Base-by-base conservation (phyloP, 2,113 vertebrate genomes). In the Callionymus lyra region DNA sequence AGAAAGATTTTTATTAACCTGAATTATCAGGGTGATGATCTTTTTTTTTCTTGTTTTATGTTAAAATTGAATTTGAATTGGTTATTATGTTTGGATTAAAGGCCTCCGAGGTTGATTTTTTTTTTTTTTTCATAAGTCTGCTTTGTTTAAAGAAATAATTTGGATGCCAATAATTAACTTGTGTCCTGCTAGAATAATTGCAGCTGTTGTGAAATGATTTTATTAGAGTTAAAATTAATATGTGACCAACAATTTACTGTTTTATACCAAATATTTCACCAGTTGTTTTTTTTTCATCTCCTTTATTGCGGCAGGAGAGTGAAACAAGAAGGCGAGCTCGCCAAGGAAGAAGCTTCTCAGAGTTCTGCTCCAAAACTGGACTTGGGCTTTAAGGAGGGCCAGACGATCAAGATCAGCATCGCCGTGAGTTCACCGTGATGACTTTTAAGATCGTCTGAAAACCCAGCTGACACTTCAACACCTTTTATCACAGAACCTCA, bases 341-440 rank as follows among this genome's bases (percentile, higher is more conserved):
- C 91, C 21, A 89, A 79, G 48, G 74, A 88, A 77, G 82, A 85
- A 55, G 82, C 82, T 2, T 49, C 31, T 53, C 79, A 88, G 77
- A 86, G 80, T 12, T 36, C 77, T 0, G 86, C 79, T 2, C 94
- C 93, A 9, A 94, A 88, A 35, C 76, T 98, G 55, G 93, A 98
- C 65, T 81, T 98, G 38, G 84, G 95, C 69, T 97, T 98, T 75
- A 98, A 98, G 77, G 95, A 98, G 27, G 95, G 95, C 1, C 91
- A 98, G 68, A 98, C 94, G 17, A 98, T 98, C 80, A 98, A 92
- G 56, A 90, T 98, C 59, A 94, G 77, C 83, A 91, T 98, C 0
- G 92, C 90, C 72, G 95, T 98, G 80, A 88, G 89, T 17, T 4
- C 31, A 0, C 12, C 6, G 10, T 35, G 34, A 35, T 27, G 21